These are phyloP conservation scores for Lanius ludovicianus DNA, from an alignment of 2,113 vertebrate species.

Conservation along the genomic window DNA sequence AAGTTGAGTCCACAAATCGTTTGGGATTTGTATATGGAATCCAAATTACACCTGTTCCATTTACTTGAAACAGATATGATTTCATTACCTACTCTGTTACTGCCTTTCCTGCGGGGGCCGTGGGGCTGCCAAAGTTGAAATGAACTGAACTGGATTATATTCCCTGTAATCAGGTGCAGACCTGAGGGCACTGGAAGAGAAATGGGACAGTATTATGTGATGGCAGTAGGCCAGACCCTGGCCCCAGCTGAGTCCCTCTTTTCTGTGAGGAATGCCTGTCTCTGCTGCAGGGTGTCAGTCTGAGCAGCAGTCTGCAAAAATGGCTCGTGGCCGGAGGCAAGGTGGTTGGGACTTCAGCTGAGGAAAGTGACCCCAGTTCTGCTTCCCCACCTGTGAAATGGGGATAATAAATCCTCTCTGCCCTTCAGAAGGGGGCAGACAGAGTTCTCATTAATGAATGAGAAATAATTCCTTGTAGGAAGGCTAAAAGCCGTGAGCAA, in stretches of 20 bases:
- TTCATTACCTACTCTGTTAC: not conserved
- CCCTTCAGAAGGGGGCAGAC: not conserved
- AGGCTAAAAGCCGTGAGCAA: not conserved
- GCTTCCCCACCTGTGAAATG: not conserved
- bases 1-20: not conserved
- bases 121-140: not conserved
- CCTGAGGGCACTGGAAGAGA: not conserved
- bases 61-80: not conserved
- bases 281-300: not conserved
- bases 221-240: not conserved
- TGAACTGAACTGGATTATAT: not conserved
- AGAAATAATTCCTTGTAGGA: not conserved
- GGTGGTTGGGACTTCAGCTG: not conserved
- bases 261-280: not conserved
- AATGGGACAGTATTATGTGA: not conserved
- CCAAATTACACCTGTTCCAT: not conserved
- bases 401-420: not conserved
- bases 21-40: not conserved
- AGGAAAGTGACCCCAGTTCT: not conserved
- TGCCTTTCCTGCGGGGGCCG: fast-evolving
- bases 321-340: fast-evolving
- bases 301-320: not conserved
- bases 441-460: not conserved
- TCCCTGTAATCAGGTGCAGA: not conserved
- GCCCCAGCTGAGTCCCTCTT: not conserved